These are phyloP conservation scores for Dromaius novaehollandiae DNA, from an alignment of 2,113 vertebrate genomes.

Conservation along the genomic window DNA sequence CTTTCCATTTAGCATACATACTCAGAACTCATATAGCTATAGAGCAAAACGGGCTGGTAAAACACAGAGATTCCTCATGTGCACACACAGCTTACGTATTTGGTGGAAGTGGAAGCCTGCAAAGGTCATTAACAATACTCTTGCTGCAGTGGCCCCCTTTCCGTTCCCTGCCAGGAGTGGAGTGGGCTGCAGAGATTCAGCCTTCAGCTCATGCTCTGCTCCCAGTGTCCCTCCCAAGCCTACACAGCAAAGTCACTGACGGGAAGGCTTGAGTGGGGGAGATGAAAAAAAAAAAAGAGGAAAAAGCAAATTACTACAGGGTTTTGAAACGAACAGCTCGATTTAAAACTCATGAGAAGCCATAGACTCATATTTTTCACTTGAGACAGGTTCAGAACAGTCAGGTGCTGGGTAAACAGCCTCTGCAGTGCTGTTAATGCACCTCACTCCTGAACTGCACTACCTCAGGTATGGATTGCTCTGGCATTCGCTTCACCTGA, in stretches of 20 bases:
- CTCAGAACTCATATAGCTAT: neutral
- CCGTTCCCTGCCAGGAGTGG: neutral
- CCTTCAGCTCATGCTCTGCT: neutral
- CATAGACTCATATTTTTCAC: neutral
- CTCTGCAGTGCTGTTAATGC: neutral
- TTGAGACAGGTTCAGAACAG: neutral
- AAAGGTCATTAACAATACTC: fast-evolving
- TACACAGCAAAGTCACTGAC: neutral
- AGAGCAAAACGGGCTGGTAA: neutral
- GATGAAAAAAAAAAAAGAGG: neutral
- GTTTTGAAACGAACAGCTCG: neutral
- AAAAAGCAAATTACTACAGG: neutral
- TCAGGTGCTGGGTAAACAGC: neutral
- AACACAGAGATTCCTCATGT: neutral
- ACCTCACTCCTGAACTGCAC: neutral
- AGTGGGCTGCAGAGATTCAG: neutral
- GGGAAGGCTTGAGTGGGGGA: neutral
- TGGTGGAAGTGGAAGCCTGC: neutral
- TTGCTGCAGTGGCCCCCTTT: neutral
- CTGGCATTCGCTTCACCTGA: neutral
- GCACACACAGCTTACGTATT: neutral
- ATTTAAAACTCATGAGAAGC: neutral
- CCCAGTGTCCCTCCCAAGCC: neutral
- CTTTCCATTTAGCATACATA: neutral
- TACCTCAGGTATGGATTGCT: neutral